Conservation (phyloP, 2,888 invertebrate species). For the Mycalesis mineus region DNA sequence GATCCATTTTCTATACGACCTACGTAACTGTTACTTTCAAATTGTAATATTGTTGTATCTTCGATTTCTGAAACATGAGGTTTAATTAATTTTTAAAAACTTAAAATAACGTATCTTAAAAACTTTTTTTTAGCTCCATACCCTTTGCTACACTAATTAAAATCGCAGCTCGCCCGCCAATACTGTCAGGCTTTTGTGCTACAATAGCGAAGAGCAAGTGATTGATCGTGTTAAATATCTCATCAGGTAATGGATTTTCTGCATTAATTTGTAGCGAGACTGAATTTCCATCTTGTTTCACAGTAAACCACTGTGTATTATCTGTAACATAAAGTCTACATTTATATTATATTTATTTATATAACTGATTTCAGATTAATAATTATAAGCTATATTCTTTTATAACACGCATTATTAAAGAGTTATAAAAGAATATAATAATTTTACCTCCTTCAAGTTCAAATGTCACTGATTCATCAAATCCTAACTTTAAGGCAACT, state of each 20-base stretch:
- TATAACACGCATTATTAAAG: no score
- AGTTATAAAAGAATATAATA: not conserved
- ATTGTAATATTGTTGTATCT: slow-evolving; percentile 26
- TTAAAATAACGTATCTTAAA: not conserved
- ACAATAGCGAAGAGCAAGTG: slow-evolving; percentile 32
- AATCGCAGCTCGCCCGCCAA: slow-evolving; percentile 37
- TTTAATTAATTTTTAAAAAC: no score
- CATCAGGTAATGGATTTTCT: slow-evolving; percentile 25
- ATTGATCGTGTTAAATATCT: slow-evolving; percentile 26
- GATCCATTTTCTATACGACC: slow-evolving; percentile 30
- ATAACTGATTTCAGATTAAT: no score
- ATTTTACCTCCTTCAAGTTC: slow-evolving; percentile 21
- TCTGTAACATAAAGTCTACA: slow-evolving; percentile 21
- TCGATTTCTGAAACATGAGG: slow-evolving; percentile 17
- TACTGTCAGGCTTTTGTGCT: slow-evolving; percentile 29
- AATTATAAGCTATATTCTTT: no score
- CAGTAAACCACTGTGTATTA: slow-evolving; percentile 28
- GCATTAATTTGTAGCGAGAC: slow-evolving; percentile 19
- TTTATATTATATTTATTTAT: not conserved
- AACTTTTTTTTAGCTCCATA: no score
- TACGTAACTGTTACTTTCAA: slow-evolving; percentile 30
- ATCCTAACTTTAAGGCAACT: slow-evolving; percentile 42
- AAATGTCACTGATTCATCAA: slow-evolving; percentile 44
- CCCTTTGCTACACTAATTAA: slow-evolving; percentile 42
- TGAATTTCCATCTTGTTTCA: slow-evolving; percentile 22